Conservation (phyloP, 1,140 invertebrate genomes). For the Pissodes strobi region DNA sequence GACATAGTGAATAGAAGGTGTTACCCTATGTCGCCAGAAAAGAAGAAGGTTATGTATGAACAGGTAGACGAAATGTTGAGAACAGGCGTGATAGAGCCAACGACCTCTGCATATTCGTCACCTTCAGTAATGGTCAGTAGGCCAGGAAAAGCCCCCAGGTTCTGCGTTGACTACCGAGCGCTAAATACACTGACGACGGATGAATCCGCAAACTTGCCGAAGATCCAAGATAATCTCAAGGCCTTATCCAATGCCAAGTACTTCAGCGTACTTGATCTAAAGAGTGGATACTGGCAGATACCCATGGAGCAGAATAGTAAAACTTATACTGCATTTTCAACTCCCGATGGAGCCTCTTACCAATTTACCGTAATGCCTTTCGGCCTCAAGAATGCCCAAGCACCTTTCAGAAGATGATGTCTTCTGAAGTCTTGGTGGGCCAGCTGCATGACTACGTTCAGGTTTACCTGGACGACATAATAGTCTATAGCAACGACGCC, state of each 20-base stretch:
- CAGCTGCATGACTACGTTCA: neutral
- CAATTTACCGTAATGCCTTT: slow-evolving; percentile 46
- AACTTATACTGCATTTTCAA: slow-evolving; percentile 45
- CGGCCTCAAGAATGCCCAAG: slow-evolving; percentile 49
- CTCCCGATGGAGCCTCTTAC: slow-evolving; percentile 40
- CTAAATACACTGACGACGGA: slow-evolving; percentile 54
- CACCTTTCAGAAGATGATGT: slow-evolving; percentile 46
- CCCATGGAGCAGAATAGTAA: slow-evolving; percentile 28
- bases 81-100: slow-evolving; percentile 33
- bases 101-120: slow-evolving; percentile 45
- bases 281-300: slow-evolving; percentile 48
- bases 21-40: neutral
- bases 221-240: slow-evolving; percentile 26
- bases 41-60: slow-evolving; percentile 14
- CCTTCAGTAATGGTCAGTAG: slow-evolving; percentile 52
- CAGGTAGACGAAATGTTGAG: slow-evolving; percentile 34
- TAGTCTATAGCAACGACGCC: too few species aligned
- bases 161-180: slow-evolving; percentile 54
- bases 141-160: slow-evolving; percentile 44
- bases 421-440: slow-evolving; percentile 38
- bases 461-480: too few species aligned
- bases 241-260: slow-evolving; percentile 21
- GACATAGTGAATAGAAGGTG: neutral
- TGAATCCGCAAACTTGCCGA: slow-evolving; percentile 44
- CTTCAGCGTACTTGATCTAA: slow-evolving; percentile 41